These are phyloP conservation scores for Holacanthus passer DNA, from an alignment of 2,113 vertebrate species.

Conservation along the genomic window DNA sequence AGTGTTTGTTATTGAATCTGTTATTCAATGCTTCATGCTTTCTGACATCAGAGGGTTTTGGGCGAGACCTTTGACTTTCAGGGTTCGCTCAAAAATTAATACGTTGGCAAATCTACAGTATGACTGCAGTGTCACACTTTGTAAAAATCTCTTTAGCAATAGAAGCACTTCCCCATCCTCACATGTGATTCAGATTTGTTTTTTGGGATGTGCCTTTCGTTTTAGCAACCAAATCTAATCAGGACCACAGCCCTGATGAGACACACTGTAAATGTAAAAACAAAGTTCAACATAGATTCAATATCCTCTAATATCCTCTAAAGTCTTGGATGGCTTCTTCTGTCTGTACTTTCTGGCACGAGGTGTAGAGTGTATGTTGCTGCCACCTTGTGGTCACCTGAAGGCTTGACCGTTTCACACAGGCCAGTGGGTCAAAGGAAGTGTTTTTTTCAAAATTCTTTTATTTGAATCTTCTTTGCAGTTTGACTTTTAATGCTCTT, in stretches of 20 bases:
- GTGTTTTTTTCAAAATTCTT: neutral
- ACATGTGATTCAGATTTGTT: conserved; percentile 34
- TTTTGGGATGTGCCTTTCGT: neutral
- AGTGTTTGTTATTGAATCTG: too few relatives aligned
- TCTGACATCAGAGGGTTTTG: conserved; percentile 18
- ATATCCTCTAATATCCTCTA: too few relatives aligned
- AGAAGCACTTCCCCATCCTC: conserved; percentile 11
- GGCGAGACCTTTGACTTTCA: neutral
- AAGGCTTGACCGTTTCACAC: neutral
- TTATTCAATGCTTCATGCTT: neutral
- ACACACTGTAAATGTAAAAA: neutral
- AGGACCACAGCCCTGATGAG: neutral
- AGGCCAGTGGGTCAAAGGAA: neutral
- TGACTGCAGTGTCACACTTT: neutral
- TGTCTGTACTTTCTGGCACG: neutral
- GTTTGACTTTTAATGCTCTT: neutral
- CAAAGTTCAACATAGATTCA: conserved; percentile 5
- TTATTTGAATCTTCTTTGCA: neutral
- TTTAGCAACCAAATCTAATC: conserved; percentile 30
- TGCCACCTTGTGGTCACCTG: conserved; percentile 45
- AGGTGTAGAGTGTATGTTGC: neutral
- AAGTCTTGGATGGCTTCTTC: too few relatives aligned
- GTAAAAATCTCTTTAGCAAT: conserved; percentile 22
- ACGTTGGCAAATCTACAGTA: neutral
- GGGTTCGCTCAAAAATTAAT: neutral